Conservation (phyloP, 2,888 invertebrate species). For the Leptothorax acervorum region DNA sequence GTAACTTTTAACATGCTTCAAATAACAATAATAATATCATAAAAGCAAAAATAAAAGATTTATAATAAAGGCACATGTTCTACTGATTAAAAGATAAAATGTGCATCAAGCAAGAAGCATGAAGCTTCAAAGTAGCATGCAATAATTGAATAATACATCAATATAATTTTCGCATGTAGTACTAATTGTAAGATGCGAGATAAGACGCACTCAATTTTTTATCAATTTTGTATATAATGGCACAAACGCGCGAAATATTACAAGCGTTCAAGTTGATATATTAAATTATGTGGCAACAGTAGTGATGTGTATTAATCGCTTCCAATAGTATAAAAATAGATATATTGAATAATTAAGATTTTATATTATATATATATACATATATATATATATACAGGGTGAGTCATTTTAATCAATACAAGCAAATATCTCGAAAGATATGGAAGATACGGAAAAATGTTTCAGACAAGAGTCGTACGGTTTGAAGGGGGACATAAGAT, state of each 20-base stretch:
- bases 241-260: slow-evolving; percentile 18
- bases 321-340: not conserved
- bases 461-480: too few relatives aligned
- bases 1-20: slow-evolving; percentile 60
- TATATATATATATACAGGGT: too few relatives aligned
- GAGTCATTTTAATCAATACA: too few relatives aligned
- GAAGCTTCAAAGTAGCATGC: slow-evolving; percentile 69
- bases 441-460: too few relatives aligned
- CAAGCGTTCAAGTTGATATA: not conserved
- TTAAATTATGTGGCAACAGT: not conserved
- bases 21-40: slow-evolving; percentile 53
- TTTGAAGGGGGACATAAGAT: too few relatives aligned
- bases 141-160: slow-evolving; percentile 58
- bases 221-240: slow-evolving; percentile 17
- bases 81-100: slow-evolving; percentile 50
- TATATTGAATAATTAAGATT: not conserved
- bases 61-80: slow-evolving; percentile 4
- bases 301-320: not conserved
- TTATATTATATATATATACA: not conserved
- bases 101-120: slow-evolving; percentile 72
- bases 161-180: slow-evolving; percentile 47
- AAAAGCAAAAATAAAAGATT: slow-evolving; percentile 61
- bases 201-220: not conserved
- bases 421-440: too few relatives aligned
- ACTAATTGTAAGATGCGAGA: not conserved